phyloP scores from a whole-genome alignment of 2,888 invertebrate species.

The Halictus ligatus region DNA sequence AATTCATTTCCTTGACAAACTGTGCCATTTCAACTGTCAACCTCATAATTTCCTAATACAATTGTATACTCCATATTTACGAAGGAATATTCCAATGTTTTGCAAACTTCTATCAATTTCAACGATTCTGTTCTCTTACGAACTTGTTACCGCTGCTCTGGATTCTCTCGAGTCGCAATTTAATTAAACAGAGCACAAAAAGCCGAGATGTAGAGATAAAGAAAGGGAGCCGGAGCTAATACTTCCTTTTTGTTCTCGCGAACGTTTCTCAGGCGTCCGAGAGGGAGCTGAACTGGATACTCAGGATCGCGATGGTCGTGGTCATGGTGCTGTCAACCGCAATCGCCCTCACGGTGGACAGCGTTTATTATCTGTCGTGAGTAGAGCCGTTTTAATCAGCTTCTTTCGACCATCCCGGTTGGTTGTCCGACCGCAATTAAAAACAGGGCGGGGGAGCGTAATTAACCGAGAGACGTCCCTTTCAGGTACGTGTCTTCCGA shows the following conservation, averaged over 20 bases:
- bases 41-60: too few relatives aligned
- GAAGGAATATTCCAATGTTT: background rate
- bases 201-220: background rate
- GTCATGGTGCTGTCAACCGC: constrained; percentile 87
- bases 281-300: constrained; percentile 88
- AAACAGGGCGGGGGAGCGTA: background rate
- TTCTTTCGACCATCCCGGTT: background rate
- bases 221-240: background rate
- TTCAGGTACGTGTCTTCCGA: constrained; percentile 88
- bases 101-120: background rate
- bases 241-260: background rate
- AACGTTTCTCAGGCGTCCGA: constrained; percentile 87
- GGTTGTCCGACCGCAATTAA: constrained; percentile 2
- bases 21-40: too few relatives aligned
- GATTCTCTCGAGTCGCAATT: background rate
- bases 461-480: constrained; percentile 23
- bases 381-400: constrained; percentile 49
- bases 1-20: too few relatives aligned
- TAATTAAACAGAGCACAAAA: background rate
- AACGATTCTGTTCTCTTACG: background rate
- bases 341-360: constrained; percentile 88
- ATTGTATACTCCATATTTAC: background rate
- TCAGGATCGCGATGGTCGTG: constrained; percentile 87
- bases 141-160: background rate
- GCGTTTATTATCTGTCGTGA: constrained; percentile 87